Evolutionary conservation across 2,797 vertebrate genomes (phyloP), one percentile per base, ranked within the genome.

Genomic region (Kryptolebias ocellatus): DNA sequence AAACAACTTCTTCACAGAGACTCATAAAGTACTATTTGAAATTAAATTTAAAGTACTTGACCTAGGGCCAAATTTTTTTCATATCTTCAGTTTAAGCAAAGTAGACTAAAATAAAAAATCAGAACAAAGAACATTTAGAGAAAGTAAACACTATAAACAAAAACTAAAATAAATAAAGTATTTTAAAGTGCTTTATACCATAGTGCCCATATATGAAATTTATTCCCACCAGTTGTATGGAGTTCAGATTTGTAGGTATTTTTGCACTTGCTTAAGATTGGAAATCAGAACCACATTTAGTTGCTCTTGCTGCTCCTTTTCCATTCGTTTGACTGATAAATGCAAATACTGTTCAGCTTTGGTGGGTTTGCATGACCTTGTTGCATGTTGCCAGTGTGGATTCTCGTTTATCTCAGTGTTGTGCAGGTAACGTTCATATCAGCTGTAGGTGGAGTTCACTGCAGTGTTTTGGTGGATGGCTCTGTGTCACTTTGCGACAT

Each of bases 231-330:
- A 4, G 39, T 42, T 42, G 2, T 12, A 0, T 12, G 11, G 39
- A 42, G 39, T 42, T 2, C 39, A 42, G 39, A 11, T 42, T 42
- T 42, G 12, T 42, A 42, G 10, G 10, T 44, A 17, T 34, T 60
- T 9, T 92, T 95, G 93, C 95, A 96, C 93, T 94, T 95, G 94
- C 94, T 95, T 95, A 90, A 95, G 92, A 90, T 94, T 93, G 93
- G 91, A 94, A 92, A 92, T 85, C 90, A 84, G 83, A 24, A 37
- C 53, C 76, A 82, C 82, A 72, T 89, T 84, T 53, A 69, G 71
- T 79, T 72, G 58, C 66, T 74, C 59, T 74, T 75, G 79, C 72
- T 77, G 81, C 66, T 79, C 47, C 81, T 76, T 59, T 60, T 76
- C 64, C 62, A 58, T 74, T 66, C 61, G 72, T 81, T 75, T 66